Evolutionary conservation across 2,113 vertebrate genomes (phyloP), one percentile per base, ranked within the genome.

Genomic region (Hyla sarda): DNA sequence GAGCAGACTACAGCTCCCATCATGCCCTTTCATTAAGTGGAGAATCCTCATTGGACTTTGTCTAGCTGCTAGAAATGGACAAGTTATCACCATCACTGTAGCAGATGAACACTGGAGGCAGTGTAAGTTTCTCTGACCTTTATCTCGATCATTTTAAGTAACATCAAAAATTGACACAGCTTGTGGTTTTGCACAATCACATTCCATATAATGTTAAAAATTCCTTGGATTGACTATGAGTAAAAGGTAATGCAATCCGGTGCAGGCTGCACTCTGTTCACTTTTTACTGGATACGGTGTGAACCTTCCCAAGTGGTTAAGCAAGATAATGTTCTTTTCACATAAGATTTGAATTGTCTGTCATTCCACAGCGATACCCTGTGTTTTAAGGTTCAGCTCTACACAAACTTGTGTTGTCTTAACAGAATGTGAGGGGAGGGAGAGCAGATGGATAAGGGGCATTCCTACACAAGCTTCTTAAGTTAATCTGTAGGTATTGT

Each of bases 401-500:
- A 81, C 58, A 86, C 50, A 81, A 81, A 60, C 60, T 80, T 73
- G 58, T 82, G n/a, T 72, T 19, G 73, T 47, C 72, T 52, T 58
- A 80, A 69, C 74, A 72, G 84, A 86, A 71, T 86, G 48, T 86
- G 76, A 78, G 74, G 54, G 88, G 78, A 30, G 50, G 60, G 79
- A 85, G 88, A 87, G 82, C 28, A 30, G 77, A 58, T 62, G 25
- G 77, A 54, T 28, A 48, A 23, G 34, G 74, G 76, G 76, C 76
- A 88, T 52, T 88, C 28, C 50, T 86, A 89, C 71, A 89, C 58
- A 90, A 56, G 82, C 60, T 86, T 90, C 87, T 87, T 89, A 89
- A 82, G 30, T 88, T 90, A 89, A 93, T 91, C 92, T 91, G 90
- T 92, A 92, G 92, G 87, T 91, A 87, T 90, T 90, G 90, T 93